Evolutionary conservation across 1,140 invertebrate species (phyloP).

Genomic region (Trichomalopsis sarcophagae): DNA sequence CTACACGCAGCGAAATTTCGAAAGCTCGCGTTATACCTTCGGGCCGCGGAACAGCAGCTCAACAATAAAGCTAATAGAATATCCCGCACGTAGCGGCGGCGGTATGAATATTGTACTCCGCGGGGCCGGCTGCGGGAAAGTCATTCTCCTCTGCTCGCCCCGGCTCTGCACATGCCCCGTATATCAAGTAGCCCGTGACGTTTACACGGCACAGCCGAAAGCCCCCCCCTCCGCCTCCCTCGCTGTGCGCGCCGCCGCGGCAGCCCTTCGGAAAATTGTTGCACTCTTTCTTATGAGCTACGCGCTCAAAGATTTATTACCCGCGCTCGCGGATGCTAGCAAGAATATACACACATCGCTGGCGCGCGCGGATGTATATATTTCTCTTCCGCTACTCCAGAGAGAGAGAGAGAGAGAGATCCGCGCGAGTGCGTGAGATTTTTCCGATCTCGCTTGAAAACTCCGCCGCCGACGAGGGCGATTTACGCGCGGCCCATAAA

Average conservation of each 20-base stretch:
- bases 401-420: no score
- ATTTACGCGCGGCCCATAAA: no score
- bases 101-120: slow-evolving; percentile 38
- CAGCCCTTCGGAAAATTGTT: slow-evolving; percentile 34
- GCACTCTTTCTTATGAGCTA: slow-evolving; percentile 29
- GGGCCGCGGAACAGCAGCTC: neutral
- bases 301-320: slow-evolving; percentile 24
- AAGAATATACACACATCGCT: neutral
- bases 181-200: slow-evolving; percentile 45
- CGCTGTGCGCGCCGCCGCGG: no score
- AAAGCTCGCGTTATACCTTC: neutral
- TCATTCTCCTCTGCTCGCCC: neutral
- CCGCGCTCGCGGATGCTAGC: neutral
- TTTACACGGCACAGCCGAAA: slow-evolving; percentile 30
- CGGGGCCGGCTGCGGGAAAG: neutral
- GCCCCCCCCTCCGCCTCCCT: neutral
- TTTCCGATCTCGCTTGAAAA: neutral
- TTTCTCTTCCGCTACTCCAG: neutral
- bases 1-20: no score
- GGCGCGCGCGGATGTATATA: neutral
- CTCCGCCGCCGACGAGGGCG: no score
- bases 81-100: slow-evolving; percentile 54
- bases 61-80: slow-evolving; percentile 59
- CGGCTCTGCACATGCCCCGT: slow-evolving; percentile 5
- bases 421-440: neutral